These are phyloP conservation scores for Paramormyrops hopkinsi DNA, from an alignment of 2,797 vertebrate species.

Conservation along the genomic window DNA sequence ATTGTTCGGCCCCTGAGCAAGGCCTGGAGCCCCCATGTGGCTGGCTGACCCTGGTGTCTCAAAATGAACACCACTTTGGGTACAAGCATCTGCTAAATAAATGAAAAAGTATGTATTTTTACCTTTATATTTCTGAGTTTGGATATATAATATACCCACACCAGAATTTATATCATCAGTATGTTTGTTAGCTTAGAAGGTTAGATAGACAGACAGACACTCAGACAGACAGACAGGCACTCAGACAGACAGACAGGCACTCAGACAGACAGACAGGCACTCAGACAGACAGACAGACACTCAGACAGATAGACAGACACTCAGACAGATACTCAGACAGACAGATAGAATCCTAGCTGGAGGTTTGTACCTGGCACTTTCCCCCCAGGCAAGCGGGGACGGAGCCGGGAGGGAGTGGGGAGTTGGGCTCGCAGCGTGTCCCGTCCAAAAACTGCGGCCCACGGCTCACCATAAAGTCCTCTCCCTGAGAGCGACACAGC, in stretches of 20 bases:
- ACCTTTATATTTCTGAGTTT: background rate
- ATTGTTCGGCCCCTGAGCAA: background rate
- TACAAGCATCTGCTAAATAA: background rate
- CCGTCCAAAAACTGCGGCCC: constrained; percentile 80
- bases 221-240: background rate
- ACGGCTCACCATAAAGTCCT: constrained; percentile 78
- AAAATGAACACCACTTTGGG: background rate
- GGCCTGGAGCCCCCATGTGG: background rate
- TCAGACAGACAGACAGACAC: background rate
- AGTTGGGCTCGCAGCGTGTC: constrained; percentile 72
- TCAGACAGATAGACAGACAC: background rate
- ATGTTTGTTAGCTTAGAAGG: background rate
- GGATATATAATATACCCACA: background rate
- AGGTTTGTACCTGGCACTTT: constrained; percentile 74
- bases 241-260: background rate
- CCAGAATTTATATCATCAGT: background rate
- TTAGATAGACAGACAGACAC: background rate
- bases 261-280: no score
- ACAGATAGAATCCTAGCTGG: background rate
- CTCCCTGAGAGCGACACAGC: constrained; percentile 74
- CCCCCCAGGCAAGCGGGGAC: constrained; percentile 71
- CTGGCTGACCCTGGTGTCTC: background rate
- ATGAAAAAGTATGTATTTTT: background rate
- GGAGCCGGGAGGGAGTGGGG: constrained; percentile 32
- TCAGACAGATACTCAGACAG: background rate